Evolutionary conservation across 2,113 vertebrate genomes (phyloP).

Genomic region (Cyanoramphus novaezelandiae): DNA sequence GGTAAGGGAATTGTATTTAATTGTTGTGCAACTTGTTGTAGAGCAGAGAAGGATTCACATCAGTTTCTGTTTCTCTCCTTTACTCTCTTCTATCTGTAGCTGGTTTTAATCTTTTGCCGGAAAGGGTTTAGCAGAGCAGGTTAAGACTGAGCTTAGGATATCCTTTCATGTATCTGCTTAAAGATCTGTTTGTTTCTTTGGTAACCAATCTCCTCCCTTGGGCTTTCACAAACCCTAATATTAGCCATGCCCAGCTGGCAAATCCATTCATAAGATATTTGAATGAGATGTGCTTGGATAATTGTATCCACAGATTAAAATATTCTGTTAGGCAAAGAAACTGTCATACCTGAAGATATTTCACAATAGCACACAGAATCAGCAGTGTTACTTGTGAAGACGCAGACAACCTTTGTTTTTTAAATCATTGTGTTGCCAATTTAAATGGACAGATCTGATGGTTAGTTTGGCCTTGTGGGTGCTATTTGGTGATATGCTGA

Average conservation of each 20-base stretch:
- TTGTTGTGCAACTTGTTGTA: neutral
- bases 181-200: slow-evolving; percentile 49
- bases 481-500: neutral
- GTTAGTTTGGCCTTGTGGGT: neutral
- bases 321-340: neutral
- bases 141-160: slow-evolving; percentile 19
- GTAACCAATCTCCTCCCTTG: slow-evolving; percentile 51
- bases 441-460: neutral
- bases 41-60: neutral
- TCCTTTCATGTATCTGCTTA: slow-evolving; percentile 32
- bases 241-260: slow-evolving; percentile 46
- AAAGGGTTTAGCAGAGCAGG: neutral
- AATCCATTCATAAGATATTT: slow-evolving; percentile 52
- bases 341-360: neutral
- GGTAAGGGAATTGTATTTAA: neutral
- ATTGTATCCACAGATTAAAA: slow-evolving; percentile 34
- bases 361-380: neutral
- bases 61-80: neutral
- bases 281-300: neutral
- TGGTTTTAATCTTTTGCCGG: neutral
- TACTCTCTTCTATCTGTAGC: neutral
- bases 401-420: neutral
- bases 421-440: neutral
- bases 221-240: slow-evolving; percentile 41
- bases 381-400: neutral